Conservation (phyloP, 2,888 invertebrate genomes). For the Tenthredo amoena region DNA sequence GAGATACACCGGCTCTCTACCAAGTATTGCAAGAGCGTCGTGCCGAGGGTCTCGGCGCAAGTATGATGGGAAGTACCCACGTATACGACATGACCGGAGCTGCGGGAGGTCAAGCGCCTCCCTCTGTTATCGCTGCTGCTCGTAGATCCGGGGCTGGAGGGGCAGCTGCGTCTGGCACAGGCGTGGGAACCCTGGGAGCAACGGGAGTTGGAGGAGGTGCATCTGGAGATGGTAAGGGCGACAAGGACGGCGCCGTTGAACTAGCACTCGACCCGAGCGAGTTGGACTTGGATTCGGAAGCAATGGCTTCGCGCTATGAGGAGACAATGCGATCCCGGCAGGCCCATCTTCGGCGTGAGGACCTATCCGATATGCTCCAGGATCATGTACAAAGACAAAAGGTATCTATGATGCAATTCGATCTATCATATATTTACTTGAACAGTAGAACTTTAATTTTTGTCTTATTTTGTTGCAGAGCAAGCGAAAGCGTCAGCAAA, state of each 20-base stretch:
- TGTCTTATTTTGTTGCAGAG: slow-evolving; percentile 83
- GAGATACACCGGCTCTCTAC: slow-evolving; percentile 96
- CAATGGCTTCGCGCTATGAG: slow-evolving; percentile 97
- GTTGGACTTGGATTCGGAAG: slow-evolving; percentile 96
- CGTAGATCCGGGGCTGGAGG: slow-evolving; percentile 64
- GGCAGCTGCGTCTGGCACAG: slow-evolving; percentile 39
- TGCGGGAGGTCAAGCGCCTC: slow-evolving; percentile 80
- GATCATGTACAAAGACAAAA: slow-evolving; percentile 98
- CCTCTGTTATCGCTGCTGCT: slow-evolving; percentile 78
- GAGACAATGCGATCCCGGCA: slow-evolving; percentile 97
- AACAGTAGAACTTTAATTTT: not conserved
- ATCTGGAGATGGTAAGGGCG: slow-evolving; percentile 71
- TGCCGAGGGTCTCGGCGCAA: slow-evolving; percentile 91
- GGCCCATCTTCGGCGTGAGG: slow-evolving; percentile 93
- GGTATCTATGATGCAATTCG: slow-evolving; percentile 79
- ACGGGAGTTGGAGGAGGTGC: slow-evolving; percentile 73
- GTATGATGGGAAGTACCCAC: slow-evolving; percentile 99
- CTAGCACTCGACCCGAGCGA: slow-evolving; percentile 98
- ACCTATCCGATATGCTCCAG: slow-evolving; percentile 98
- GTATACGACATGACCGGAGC: slow-evolving; percentile 95
- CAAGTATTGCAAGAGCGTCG: slow-evolving; percentile 97
- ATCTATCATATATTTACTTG: not conserved
- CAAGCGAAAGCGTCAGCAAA: slow-evolving; percentile 95
- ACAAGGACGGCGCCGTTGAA: slow-evolving; percentile 89
- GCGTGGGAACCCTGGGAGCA: slow-evolving; percentile 59